Evolutionary conservation across 2,113 vertebrate genomes (phyloP).

Genomic region (Cairina moschata): DNA sequence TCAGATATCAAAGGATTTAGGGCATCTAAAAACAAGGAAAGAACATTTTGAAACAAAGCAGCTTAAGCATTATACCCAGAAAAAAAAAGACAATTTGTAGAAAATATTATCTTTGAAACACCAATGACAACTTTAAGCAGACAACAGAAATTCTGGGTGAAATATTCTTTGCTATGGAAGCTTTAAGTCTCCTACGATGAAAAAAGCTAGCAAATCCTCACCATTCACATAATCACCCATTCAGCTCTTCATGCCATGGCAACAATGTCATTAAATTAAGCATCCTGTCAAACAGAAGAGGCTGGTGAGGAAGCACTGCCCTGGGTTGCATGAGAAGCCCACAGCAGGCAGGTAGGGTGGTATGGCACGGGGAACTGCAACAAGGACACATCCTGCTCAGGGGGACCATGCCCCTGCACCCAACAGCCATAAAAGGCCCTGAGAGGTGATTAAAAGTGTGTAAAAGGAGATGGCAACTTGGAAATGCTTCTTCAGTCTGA

Average conservation of each 20-base stretch:
- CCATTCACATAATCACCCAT: background rate
- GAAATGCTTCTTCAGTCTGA: background rate
- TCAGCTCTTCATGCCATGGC: background rate
- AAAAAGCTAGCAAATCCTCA: background rate
- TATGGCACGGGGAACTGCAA: background rate
- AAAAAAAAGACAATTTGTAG: background rate
- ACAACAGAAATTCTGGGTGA: background rate
- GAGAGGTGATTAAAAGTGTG: background rate
- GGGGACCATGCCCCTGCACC: background rate
- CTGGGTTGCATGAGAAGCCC: background rate
- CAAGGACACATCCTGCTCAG: rapidly evolving
- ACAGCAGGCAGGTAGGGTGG: rapidly evolving
- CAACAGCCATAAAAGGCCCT: background rate
- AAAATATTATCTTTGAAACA: background rate
- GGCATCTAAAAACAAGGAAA: background rate
- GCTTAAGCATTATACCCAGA: background rate
- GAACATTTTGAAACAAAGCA: background rate
- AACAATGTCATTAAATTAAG: background rate
- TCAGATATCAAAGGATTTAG: background rate
- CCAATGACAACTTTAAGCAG: background rate
- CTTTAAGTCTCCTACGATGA: background rate
- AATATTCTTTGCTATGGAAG: background rate
- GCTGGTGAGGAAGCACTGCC: background rate
- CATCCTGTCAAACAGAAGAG: background rate
- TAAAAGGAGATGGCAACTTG: background rate